These are phyloP conservation scores for Typhlomys cinereus DNA, from an alignment of 2,113 vertebrate species.

Conservation along the genomic window DNA sequence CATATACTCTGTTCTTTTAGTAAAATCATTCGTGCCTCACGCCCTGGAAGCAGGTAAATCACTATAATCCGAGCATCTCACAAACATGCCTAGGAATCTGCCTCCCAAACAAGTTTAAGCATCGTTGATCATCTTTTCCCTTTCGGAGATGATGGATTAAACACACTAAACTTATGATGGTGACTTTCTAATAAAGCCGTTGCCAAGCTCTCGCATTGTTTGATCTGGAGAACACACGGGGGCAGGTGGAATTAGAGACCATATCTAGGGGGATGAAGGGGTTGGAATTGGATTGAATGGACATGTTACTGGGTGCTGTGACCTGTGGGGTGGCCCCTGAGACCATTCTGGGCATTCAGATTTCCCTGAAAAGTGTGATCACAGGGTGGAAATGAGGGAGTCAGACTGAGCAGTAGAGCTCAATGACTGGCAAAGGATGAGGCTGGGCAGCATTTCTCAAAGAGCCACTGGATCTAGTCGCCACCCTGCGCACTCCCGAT, in stretches of 20 bases:
- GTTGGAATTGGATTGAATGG: neutral
- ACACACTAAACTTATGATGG: neutral
- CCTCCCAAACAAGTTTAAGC: neutral
- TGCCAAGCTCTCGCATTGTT: neutral
- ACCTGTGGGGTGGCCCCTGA: neutral
- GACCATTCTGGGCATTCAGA: neutral
- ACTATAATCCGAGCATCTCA: neutral
- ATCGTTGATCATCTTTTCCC: neutral
- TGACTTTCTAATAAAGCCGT: neutral
- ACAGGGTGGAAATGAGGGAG: neutral
- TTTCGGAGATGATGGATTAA: neutral
- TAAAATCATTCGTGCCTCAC: neutral
- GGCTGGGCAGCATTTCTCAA: neutral
- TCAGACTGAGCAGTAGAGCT: neutral
- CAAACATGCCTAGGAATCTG: neutral
- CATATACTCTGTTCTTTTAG: neutral
- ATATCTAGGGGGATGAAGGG: neutral
- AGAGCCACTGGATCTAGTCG: rapidly evolving
- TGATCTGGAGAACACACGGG: neutral
- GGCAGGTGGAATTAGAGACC: neutral
- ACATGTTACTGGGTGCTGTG: neutral
- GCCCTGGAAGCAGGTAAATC: neutral
- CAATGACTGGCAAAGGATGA: neutral
- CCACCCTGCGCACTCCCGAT: too few species aligned
- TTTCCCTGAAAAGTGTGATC: neutral